Evolutionary conservation across 1,140 invertebrate genomes (phyloP).

Genomic region (Phenacoccus solenopsis): DNA sequence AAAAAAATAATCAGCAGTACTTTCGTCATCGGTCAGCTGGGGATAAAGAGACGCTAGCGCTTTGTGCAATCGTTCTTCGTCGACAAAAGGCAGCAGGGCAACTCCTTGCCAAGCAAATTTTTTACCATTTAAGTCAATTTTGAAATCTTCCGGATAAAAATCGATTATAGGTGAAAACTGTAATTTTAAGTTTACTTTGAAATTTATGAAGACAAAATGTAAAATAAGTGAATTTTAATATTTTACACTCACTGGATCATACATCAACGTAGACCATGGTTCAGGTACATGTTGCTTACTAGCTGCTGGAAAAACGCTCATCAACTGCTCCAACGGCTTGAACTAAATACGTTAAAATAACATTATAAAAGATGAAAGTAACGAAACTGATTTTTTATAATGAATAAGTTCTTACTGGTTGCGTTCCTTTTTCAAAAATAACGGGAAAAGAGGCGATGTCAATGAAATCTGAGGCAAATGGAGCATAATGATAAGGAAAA

Average conservation of each 20-base stretch:
- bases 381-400: not conserved
- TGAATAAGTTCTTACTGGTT: conserved; percentile 53
- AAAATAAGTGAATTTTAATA: conserved; percentile 5
- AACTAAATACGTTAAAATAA: conserved; percentile 49
- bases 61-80: conserved; percentile 80
- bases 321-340: conserved; percentile 92
- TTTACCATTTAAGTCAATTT: conserved; percentile 98
- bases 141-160: conserved; percentile 97
- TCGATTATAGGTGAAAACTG: conserved; percentile 92
- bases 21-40: conserved; percentile 64
- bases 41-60: conserved; percentile 71
- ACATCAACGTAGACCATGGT: conserved; percentile 92
- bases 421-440: conserved; percentile 75
- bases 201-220: conserved; percentile 14
- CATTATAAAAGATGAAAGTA: conserved; percentile 20
- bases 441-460: conserved; percentile 76
- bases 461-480: conserved; percentile 98
- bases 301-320: conserved; percentile 98
- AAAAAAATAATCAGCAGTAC: conserved; percentile 49
- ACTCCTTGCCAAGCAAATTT: conserved; percentile 99
- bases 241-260: conserved; percentile 56
- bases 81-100: conserved; percentile 93
- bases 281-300: conserved; percentile 84
- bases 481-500: conserved; percentile 98
- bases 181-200: conserved; percentile 26